Conservation (phyloP, 2,113 vertebrate species). For the Sander vitreus region DNA sequence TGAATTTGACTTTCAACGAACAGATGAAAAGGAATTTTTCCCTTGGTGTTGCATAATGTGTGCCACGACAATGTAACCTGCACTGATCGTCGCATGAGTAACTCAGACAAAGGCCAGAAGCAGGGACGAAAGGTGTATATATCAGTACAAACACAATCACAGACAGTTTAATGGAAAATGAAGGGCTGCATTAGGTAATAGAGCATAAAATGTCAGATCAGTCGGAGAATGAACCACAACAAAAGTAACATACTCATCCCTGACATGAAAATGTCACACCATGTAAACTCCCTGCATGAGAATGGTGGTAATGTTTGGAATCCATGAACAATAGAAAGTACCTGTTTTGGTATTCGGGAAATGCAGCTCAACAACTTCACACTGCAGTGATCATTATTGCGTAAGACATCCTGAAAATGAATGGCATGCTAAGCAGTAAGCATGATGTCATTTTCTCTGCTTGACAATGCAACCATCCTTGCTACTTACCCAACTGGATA, state of each 20-base stretch:
- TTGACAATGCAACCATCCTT: background rate
- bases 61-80: conserved; percentile 29
- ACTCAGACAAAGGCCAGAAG: conserved; percentile 24
- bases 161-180: conserved; percentile 38
- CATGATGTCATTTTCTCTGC: conserved; percentile 14
- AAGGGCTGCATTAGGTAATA: conserved; percentile 37
- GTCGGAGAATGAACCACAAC: conserved; percentile 19
- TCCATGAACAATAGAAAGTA: conserved; percentile 24
- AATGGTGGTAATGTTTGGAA: conserved; percentile 17
- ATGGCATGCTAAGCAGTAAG: conserved; percentile 21
- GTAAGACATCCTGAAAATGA: conserved; percentile 31
- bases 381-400: background rate
- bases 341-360: conserved; percentile 23
- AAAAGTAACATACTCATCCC: background rate
- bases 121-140: conserved; percentile 11
- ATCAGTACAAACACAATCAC: conserved; percentile 24
- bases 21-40: conserved; percentile 18
- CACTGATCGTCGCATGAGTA: conserved; percentile 9
- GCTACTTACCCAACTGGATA: conserved; percentile 1
- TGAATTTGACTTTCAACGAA: conserved; percentile 43
- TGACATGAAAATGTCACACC: conserved; percentile 35
- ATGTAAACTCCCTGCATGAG: conserved; percentile 2
- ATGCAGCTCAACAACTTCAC: conserved; percentile 34
- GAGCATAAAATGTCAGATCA: conserved; percentile 51
- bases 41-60: conserved; percentile 30